Percentiles rank a stretch among this genome's conserved stretches.
phyloP scores from a whole-genome alignment of 30 jellyfish, hydroid and myxozoan species.

The Mastigias papua region DNA sequence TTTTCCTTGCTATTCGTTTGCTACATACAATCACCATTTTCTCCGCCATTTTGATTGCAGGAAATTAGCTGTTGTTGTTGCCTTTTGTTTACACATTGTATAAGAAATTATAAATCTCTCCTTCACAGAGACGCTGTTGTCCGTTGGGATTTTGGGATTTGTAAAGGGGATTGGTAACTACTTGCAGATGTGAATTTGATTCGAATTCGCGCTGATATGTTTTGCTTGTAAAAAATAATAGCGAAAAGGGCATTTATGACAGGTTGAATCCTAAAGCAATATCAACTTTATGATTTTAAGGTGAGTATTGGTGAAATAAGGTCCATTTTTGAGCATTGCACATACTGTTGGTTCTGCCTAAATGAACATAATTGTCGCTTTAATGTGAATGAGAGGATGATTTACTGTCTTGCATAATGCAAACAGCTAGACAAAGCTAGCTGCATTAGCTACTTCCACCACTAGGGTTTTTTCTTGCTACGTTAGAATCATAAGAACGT shows the following conservation, averaged over 20 bases:
- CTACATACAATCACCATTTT: background rate
- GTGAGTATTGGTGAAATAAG: background rate
- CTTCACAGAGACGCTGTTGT: background rate
- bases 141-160: background rate
- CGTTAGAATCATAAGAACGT: too few relatives aligned
- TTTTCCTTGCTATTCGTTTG: too few relatives aligned
- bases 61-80: background rate
- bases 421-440: too few relatives aligned
- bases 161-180: slow-evolving; percentile 1
- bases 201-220: background rate
- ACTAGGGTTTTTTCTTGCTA: too few relatives aligned
- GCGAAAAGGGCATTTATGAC: background rate
- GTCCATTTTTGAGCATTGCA: too few relatives aligned
- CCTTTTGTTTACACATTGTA: slow-evolving; percentile 1
- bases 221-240: background rate
- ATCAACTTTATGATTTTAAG: background rate
- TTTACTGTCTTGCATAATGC: too few relatives aligned
- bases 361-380: too few relatives aligned
- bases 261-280: background rate
- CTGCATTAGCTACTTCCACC: too few relatives aligned
- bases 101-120: background rate
- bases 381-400: too few relatives aligned
- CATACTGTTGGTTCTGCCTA: too few relatives aligned
- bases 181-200: slow-evolving; percentile 4
- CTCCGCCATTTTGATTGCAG: slow-evolving; percentile 13